Evolutionary conservation across 2,113 vertebrate genomes (phyloP).

Genomic region (Microtus richardsoni): DNA sequence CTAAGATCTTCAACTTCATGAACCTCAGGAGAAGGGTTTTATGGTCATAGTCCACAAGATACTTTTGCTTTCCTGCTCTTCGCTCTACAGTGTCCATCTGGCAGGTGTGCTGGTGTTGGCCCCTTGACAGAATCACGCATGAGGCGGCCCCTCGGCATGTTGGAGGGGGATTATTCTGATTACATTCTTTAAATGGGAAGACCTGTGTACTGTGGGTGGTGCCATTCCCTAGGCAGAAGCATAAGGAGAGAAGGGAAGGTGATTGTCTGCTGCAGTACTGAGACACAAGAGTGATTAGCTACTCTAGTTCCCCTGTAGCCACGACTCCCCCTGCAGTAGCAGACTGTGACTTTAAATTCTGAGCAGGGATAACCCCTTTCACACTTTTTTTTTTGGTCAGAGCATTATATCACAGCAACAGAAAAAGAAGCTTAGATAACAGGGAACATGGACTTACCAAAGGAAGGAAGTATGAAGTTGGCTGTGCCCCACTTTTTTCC

Average conservation of each 20-base stretch:
- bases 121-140: neutral
- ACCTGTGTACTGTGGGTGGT: too few species aligned
- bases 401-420: neutral
- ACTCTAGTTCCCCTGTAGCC: neutral
- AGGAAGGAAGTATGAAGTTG: neutral
- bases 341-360: neutral
- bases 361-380: neutral
- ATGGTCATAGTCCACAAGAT: neutral
- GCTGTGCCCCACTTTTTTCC: neutral
- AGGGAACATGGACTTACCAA: slow-evolving; percentile 9
- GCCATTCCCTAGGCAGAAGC: neutral
- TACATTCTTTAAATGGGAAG: neutral
- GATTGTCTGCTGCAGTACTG: too few species aligned
- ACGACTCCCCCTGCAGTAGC: too few species aligned
- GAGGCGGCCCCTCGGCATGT: neutral
- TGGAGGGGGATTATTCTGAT: neutral
- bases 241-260: neutral
- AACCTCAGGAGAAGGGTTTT: slow-evolving; percentile 28
- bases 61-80: neutral
- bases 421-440: neutral
- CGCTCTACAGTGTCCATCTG: neutral
- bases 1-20: slow-evolving; percentile 7
- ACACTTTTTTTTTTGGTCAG: neutral
- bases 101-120: neutral
- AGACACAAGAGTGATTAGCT: neutral